These are phyloP conservation scores for Nibea coibor DNA, from an alignment of 2,113 vertebrate species.

Conservation along the genomic window DNA sequence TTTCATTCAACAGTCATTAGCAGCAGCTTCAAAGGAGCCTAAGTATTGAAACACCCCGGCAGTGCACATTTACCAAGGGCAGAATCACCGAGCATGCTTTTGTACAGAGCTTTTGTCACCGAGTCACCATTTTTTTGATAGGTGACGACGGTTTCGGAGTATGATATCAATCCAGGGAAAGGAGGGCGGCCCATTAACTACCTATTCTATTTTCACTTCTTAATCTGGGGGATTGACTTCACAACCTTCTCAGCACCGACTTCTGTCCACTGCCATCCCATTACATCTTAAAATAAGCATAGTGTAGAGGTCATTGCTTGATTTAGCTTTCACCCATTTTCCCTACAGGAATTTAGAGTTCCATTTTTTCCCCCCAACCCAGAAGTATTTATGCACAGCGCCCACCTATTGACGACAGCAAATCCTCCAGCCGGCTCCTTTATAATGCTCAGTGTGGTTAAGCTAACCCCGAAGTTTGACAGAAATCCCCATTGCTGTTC, in stretches of 20 bases:
- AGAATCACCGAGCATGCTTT: background rate
- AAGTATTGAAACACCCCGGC: background rate
- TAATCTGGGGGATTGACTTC: constrained; percentile 42
- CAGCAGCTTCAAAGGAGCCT: constrained; percentile 3
- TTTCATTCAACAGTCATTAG: constrained; percentile 19
- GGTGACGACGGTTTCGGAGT: constrained; percentile 7
- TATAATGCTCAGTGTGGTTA: constrained; percentile 1
- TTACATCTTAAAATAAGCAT: constrained; percentile 50
- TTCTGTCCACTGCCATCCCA: constrained; percentile 8
- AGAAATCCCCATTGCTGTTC: constrained; percentile 29
- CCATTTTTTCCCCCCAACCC: background rate
- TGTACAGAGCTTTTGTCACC: background rate
- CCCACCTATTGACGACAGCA: constrained; percentile 28
- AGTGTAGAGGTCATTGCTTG: constrained; percentile 42
- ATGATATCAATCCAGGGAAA: constrained; percentile 23
- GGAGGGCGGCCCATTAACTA: constrained; percentile 25
- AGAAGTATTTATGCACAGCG: constrained; percentile 10
- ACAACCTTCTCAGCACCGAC: constrained; percentile 18
- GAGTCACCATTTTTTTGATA: background rate
- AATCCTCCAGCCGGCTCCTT: constrained; percentile 22
- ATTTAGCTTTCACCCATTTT: constrained; percentile 21
- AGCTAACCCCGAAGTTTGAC: constrained; percentile 10
- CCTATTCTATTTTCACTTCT: constrained; percentile 49
- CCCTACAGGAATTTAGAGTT: constrained; percentile 9
- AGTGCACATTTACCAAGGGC: background rate